Evolutionary conservation across 2,888 invertebrate species (phyloP).

Genomic region (Gastracanthus pulcherrimus): DNA sequence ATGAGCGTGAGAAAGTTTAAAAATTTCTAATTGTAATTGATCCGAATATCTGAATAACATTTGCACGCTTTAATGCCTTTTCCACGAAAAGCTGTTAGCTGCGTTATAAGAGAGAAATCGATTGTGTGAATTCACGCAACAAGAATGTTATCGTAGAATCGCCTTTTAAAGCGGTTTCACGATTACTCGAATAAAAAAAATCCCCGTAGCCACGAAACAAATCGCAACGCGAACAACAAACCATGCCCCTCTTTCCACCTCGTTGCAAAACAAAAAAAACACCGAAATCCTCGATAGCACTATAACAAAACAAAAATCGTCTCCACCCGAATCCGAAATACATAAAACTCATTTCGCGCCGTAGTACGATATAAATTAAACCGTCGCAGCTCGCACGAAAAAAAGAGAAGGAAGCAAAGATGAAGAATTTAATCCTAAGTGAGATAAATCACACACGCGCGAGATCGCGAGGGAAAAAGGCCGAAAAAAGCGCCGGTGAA

Average conservation of each 20-base stretch:
- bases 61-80: slow-evolving; percentile 10
- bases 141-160: slow-evolving; percentile 8
- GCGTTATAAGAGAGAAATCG: not conserved
- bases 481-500: not conserved
- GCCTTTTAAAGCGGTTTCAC: not conserved
- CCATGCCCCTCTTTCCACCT: too few species aligned
- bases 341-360: not conserved
- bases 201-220: not conserved
- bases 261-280: not conserved
- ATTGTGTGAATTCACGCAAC: slow-evolving; percentile 1
- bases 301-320: too few species aligned
- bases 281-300: too few species aligned
- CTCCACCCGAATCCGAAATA: not conserved
- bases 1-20: slow-evolving; percentile 22
- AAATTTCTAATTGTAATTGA: slow-evolving; percentile 22
- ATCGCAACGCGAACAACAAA: too few species aligned
- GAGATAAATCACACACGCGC: slow-evolving; percentile 24
- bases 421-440: slow-evolving; percentile 28
- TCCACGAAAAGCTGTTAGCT: slow-evolving; percentile 7
- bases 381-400: not conserved
- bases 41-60: slow-evolving; percentile 3
- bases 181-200: not conserved
- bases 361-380: not conserved
- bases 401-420: slow-evolving; percentile 8
- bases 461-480: not conserved